Conservation (phyloP, 35 echinoderm and acorn worm genomes). For the Heliocidaris erythrogramma region DNA sequence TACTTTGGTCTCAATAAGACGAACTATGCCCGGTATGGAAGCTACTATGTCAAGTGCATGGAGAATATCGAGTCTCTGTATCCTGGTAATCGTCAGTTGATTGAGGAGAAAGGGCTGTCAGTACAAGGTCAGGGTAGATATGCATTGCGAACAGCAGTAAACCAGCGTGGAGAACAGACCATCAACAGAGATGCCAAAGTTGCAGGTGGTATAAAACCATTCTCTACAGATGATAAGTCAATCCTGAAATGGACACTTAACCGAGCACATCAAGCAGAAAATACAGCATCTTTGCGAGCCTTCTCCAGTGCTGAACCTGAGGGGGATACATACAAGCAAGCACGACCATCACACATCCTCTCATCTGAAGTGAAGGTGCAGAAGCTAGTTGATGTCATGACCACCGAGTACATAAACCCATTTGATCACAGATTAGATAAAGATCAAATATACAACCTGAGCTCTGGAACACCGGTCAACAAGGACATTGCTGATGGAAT, state of each 20-base stretch:
- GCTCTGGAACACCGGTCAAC: too few relatives aligned
- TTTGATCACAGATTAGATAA: too few relatives aligned
- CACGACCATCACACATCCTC: too few relatives aligned
- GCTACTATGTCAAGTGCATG: slow-evolving; percentile 57
- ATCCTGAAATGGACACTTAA: slow-evolving; percentile 58
- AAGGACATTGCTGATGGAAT: too few relatives aligned
- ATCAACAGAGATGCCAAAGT: slow-evolving; percentile 40
- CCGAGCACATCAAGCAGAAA: slow-evolving; percentile 49
- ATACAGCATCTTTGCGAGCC: slow-evolving; percentile 15
- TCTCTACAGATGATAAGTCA: slow-evolving; percentile 61
- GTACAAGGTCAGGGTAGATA: slow-evolving; percentile 59
- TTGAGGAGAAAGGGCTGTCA: slow-evolving; percentile 52
- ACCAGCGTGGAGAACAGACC: slow-evolving; percentile 58
- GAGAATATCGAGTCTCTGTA: slow-evolving; percentile 57
- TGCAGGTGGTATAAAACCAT: slow-evolving; percentile 63
- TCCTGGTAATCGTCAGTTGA: slow-evolving; percentile 57
- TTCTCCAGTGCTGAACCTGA: slow-evolving; percentile 41
- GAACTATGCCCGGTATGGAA: slow-evolving; percentile 59
- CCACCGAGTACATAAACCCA: too few relatives aligned
- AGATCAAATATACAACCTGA: too few relatives aligned
- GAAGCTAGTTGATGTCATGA: too few relatives aligned
- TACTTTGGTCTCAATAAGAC: slow-evolving; percentile 62
- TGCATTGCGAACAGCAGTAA: slow-evolving; percentile 54
- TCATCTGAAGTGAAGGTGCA: too few relatives aligned
- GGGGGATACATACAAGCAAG: too few relatives aligned